Base-by-base conservation (phyloP, 1,140 invertebrate species). In the Charaxes varanes region DNA sequence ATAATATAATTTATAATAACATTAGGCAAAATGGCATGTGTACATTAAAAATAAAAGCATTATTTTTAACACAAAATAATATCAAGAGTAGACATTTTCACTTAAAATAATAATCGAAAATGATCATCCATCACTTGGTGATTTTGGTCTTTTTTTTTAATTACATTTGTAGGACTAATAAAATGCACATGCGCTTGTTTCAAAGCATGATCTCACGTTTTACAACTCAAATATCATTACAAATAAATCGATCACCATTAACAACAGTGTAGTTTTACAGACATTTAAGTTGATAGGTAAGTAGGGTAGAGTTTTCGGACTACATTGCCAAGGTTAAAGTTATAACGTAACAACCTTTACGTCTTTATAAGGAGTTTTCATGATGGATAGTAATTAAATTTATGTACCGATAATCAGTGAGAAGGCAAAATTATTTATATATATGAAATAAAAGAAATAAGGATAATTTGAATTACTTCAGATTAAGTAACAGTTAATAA, bases 1-100 rank as follows among this genome's bases (percentile, higher is more conserved):
- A 72, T 65, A 74, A 72, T 79, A 79, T 79, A 79, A 81, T 79
- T 80, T 76, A 77, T 77, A 77, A 80, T 82, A 82, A 82, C 67
- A 82, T 78, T 82, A 78, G 76, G 78, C 78, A 82, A 79, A 82
- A 82, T 82, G 78, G 74, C 78, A 82, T 76, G 74, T 81, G 77
- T 82, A 74, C 67, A 78, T 69, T 72, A 76, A 73, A 77, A 79
- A 79, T 79, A 82, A 77, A 82, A 77, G 69, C 69, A 72, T 70
- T 72, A 71, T 64, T 67, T 67, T 69, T 60, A 76, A 78, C 64
- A 72, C 61, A 80, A 79, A 72, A 74, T 81, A 78, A 74, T 77
- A 77, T 77, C 74, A 77, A 73, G 60, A 73, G 62, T 58, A 66
- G 64, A 73, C 63, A 69, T 63, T 72, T 77, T 67, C 53, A 73